Base-by-base conservation (phyloP, 2,888 invertebrate genomes). In the Drosophila paranaensis region DNA sequence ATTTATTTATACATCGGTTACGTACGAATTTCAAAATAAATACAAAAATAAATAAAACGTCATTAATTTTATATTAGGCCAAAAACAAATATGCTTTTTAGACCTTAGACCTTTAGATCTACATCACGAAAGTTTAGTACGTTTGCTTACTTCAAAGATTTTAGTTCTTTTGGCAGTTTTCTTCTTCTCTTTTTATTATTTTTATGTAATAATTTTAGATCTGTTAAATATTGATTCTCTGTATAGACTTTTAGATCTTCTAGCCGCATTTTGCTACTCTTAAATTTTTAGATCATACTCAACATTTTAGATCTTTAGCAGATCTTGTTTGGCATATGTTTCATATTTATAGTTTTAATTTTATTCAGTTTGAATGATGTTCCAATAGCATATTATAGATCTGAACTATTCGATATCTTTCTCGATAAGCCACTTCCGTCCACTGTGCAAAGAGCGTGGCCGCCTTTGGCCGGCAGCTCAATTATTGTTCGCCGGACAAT, bases 401-500 rank as follows among this genome's bases (percentile, higher is more conserved):
- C 16, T 48, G 4, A 14, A 11, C 27, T 35, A 40, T 39, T 43
- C 11, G 30, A 43, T 16, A 5, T 6, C 3, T n/a, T 27, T 46
- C n/a, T n/a, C 16, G 20, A 51, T 27, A 37, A 25, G 14, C 8
- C 45, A 45, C 40, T 68, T 30, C 16, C 39, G 54, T 46, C 16
- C 46, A 70, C 35, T 57, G 46, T 45, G 16, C 16, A 30, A 39
- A 58, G 16, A 39, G 37, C 60, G 25, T 25, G 39, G 20, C 25
- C 16, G 40, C n/a, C 37, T 50, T 25, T 37, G 14, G 25, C 56
- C 35, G 30, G 37, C 46, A n/a, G 16, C 8, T 35, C 76, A 77
- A 76, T 80, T 77, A 76, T 62, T 80, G 65, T 60, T 56, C 62
- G 71, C 68, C 73, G 81, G 90, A 73, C 89, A 85, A 81, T 84